Evolutionary conservation across 2,113 vertebrate genomes (phyloP).

Genomic region (Todiramphus saurophagus): DNA sequence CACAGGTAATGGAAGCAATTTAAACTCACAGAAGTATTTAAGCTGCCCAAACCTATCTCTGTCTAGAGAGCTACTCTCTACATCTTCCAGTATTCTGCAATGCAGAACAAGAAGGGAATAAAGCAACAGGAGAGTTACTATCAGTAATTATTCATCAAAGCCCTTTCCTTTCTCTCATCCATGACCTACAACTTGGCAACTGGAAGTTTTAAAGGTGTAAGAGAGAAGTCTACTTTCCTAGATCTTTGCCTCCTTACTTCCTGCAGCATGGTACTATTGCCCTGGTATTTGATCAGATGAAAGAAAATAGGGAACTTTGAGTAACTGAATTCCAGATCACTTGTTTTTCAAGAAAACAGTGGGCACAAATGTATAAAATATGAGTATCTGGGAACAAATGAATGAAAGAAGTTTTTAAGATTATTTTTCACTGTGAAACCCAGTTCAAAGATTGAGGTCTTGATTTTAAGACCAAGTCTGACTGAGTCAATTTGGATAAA

Average conservation of each 20-base stretch:
- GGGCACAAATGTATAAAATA: not conserved
- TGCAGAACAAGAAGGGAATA: not conserved
- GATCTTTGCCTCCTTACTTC: not conserved
- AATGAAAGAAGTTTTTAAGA: not conserved
- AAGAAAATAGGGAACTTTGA: not conserved
- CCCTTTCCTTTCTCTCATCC: not conserved
- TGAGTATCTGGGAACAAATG: not conserved
- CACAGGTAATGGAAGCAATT: not conserved
- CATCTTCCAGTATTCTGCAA: not conserved
- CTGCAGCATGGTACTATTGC: not conserved
- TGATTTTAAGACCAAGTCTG: not conserved
- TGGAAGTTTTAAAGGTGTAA: not conserved
- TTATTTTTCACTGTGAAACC: not conserved
- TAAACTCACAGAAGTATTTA: not conserved
- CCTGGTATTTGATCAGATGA: not conserved
- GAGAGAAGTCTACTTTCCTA: not conserved
- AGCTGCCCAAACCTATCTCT: not conserved
- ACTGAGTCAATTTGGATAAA: not conserved
- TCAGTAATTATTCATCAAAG: slow-evolving; percentile 12
- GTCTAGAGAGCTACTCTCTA: not conserved
- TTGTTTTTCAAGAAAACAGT: slow-evolving; percentile 15
- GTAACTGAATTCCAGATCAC: slow-evolving; percentile 13
- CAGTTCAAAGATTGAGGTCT: not conserved
- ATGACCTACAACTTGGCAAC: not conserved
- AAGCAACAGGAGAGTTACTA: not conserved